A percentile compares a stretch with the other conserved stretches of the same genome.
Evolutionary conservation across 2,888 invertebrate species (phyloP).

Genomic region (Protula sp.): DNA sequence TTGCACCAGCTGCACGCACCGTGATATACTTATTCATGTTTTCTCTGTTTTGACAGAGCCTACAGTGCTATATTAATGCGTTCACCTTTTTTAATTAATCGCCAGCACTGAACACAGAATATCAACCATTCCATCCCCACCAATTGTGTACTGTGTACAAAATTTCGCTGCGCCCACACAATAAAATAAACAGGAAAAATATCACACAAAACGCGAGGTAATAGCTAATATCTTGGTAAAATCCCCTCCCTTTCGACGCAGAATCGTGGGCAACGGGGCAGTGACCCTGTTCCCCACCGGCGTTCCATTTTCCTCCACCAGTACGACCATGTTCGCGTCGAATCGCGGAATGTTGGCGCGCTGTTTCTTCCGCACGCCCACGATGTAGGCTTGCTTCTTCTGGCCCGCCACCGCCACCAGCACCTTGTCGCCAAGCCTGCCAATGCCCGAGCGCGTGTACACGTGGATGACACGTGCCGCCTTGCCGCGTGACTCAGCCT

Average conservation of each 20-base stretch:
- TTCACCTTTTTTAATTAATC: too few relatives aligned
- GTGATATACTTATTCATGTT: too few relatives aligned
- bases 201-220: conserved; percentile 82
- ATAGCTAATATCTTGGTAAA: conserved; percentile 85
- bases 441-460: conserved; percentile 56
- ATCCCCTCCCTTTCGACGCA: conserved; percentile 72
- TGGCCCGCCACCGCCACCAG: conserved; percentile 90
- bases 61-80: too few relatives aligned
- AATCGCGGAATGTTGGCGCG: conserved; percentile 77
- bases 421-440: conserved; percentile 74
- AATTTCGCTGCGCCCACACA: too few relatives aligned
- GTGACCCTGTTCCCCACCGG: conserved; percentile 93
- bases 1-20: too few relatives aligned
- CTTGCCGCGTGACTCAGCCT: conserved; percentile 89
- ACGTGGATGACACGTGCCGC: conserved; percentile 91
- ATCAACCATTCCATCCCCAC: too few relatives aligned
- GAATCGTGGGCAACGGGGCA: conserved; percentile 86
- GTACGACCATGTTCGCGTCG: conserved; percentile 91
- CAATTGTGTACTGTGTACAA: too few relatives aligned
- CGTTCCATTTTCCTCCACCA: conserved; percentile 89
- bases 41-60: too few relatives aligned
- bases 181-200: too few relatives aligned
- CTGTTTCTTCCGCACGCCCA: conserved; percentile 81
- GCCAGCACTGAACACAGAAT: too few relatives aligned
- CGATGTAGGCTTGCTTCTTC: conserved; percentile 86